Percentiles rank a stretch among this genome's conserved stretches.
Conservation (phyloP, 2,797 vertebrate genomes). For the Clarias laeviceps region DNA sequence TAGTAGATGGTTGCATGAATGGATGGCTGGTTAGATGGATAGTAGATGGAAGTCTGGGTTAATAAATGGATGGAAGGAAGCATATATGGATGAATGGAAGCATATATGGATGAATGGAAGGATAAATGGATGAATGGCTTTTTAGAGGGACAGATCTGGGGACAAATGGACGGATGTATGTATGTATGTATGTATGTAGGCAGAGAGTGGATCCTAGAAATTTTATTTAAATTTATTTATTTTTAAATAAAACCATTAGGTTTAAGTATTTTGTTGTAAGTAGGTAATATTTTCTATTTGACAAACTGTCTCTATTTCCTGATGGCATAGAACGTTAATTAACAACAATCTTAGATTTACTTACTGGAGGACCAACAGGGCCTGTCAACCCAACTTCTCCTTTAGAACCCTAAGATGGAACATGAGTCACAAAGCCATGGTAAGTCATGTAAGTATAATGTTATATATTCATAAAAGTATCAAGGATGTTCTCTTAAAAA, state of each 20-base stretch:
- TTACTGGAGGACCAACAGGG: conserved; percentile 64
- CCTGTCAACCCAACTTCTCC: conserved; percentile 77
- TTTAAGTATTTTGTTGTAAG: background rate
- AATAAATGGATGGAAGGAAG: background rate
- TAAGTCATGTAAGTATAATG: background rate
- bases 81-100: background rate
- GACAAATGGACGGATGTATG: background rate
- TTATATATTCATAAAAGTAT: background rate
- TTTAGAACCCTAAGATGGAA: conserved; percentile 72
- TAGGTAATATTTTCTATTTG: background rate
- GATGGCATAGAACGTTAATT: background rate
- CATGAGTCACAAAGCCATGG: conserved; percentile 17
- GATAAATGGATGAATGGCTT: background rate
- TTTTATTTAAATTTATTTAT: too few relatives aligned
- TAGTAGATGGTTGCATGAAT: background rate
- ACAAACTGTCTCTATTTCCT: background rate
- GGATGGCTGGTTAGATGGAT: background rate
- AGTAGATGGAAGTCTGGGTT: background rate
- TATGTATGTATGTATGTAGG: background rate
- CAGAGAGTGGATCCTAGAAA: background rate
- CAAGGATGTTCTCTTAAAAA: too few relatives aligned
- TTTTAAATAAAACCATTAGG: background rate
- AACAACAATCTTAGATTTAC: conserved; percentile 37
- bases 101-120: background rate
- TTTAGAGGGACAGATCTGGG: too few relatives aligned